A percentile compares a stretch with the other conserved stretches of the same genome.
Conservation (phyloP, 2,888 invertebrate genomes). For the Drosophila anomelani region DNA sequence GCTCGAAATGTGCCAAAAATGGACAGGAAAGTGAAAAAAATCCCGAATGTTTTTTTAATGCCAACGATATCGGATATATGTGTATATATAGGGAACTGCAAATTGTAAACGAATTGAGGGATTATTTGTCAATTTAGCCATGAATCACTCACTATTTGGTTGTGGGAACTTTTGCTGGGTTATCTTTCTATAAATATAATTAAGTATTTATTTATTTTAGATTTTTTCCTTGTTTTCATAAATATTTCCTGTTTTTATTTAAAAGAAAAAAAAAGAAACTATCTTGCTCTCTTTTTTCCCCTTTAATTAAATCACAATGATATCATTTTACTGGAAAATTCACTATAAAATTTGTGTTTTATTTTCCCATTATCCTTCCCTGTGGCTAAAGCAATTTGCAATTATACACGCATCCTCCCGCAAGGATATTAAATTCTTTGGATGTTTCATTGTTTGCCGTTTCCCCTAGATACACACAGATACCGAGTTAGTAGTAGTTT, state of each 20-base stretch:
- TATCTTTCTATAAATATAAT: background rate
- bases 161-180: background rate
- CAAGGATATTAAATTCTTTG: slow-evolving; percentile 1
- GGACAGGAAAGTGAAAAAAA: slow-evolving; percentile 24
- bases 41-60: slow-evolving; percentile 20
- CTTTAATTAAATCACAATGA: background rate
- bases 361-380: background rate
- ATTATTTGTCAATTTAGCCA: slow-evolving; percentile 23
- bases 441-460: background rate
- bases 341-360: background rate
- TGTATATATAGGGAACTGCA: slow-evolving; percentile 2
- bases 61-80: slow-evolving; percentile 11
- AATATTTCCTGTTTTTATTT: background rate
- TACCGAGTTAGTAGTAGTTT: background rate
- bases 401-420: slow-evolving; percentile 17
- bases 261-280: too few relatives aligned
- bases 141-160: background rate
- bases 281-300: background rate
- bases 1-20: slow-evolving; percentile 68
- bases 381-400: slow-evolving; percentile 14
- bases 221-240: background rate
- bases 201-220: background rate
- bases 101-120: slow-evolving; percentile 13
- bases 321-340: background rate
- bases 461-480: background rate